phyloP scores from a whole-genome alignment of 2,888 invertebrate species.

The Nephrotoma flavescens region DNA sequence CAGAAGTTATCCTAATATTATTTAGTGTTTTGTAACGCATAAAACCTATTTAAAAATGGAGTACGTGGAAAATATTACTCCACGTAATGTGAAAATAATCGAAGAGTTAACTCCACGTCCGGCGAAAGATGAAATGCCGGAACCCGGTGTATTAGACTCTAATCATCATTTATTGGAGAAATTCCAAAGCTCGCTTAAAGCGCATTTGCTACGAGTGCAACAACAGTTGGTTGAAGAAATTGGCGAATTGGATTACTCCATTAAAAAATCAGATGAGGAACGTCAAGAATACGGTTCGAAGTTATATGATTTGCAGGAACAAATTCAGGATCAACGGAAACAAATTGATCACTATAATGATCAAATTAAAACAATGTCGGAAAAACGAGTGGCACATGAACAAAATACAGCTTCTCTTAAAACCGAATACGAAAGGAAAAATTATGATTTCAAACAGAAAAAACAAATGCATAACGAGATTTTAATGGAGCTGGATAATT shows the following conservation, averaged over 20 bases:
- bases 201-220: conserved; percentile 50
- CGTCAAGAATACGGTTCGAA: conserved; percentile 31
- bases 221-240: conserved; percentile 50
- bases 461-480: conserved; percentile 22
- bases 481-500: conserved; percentile 22
- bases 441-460: conserved; percentile 18
- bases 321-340: conserved; percentile 33
- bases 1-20: not conserved
- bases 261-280: conserved; percentile 21
- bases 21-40: not conserved
- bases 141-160: conserved; percentile 41
- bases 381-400: conserved; percentile 27
- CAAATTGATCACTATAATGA: conserved; percentile 32
- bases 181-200: conserved; percentile 53
- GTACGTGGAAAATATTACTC: not conserved
- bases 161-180: conserved; percentile 57
- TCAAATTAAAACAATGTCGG: conserved; percentile 27
- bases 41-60: not conserved
- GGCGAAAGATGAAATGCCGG: not conserved
- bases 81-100: not conserved
- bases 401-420: conserved; percentile 23
- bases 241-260: conserved; percentile 40
- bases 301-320: conserved; percentile 36
- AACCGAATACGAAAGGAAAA: conserved; percentile 25
- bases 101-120: conserved; percentile 4